These are phyloP conservation scores for Xerus inauris DNA, from an alignment of 2,113 vertebrate genomes.

Conservation along the genomic window DNA sequence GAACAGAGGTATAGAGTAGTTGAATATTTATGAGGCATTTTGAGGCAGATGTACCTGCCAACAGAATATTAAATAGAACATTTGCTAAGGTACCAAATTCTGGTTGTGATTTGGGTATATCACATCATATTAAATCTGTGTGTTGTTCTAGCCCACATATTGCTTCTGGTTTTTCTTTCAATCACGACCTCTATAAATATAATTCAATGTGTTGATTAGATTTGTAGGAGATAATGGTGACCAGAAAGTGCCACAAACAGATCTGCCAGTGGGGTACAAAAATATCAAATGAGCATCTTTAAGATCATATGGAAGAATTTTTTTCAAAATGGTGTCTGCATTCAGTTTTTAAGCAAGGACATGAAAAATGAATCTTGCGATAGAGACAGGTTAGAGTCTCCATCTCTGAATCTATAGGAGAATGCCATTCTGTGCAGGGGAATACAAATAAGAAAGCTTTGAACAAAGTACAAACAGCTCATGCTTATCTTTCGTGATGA, in stretches of 20 bases:
- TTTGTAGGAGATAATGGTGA: slow-evolving; percentile 58
- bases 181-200: slow-evolving; percentile 70
- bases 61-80: slow-evolving; percentile 79
- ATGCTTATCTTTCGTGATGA: slow-evolving; percentile 60
- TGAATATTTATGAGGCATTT: slow-evolving; percentile 79
- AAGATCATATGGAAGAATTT: background rate
- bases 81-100: slow-evolving; percentile 73
- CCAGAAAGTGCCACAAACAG: slow-evolving; percentile 70
- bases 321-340: slow-evolving; percentile 63
- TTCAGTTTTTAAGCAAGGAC: slow-evolving; percentile 53
- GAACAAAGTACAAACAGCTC: slow-evolving; percentile 47
- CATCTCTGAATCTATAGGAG: slow-evolving; percentile 54
- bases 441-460: slow-evolving; percentile 65
- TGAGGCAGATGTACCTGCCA: slow-evolving; percentile 70
- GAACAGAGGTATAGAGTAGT: slow-evolving; percentile 69
- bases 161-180: slow-evolving; percentile 68
- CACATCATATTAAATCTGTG: slow-evolving; percentile 75
- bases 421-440: background rate
- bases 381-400: background rate
- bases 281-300: slow-evolving; percentile 66
- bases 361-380: slow-evolving; percentile 61
- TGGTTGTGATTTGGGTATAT: slow-evolving; percentile 73
- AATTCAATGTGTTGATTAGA: slow-evolving; percentile 69
- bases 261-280: slow-evolving; percentile 22
- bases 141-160: slow-evolving; percentile 61